Percentiles rank a stretch among this genome's conserved stretches.
phyloP scores from a whole-genome alignment of 1,140 invertebrate genomes.

The Halictus rubicundus region DNA sequence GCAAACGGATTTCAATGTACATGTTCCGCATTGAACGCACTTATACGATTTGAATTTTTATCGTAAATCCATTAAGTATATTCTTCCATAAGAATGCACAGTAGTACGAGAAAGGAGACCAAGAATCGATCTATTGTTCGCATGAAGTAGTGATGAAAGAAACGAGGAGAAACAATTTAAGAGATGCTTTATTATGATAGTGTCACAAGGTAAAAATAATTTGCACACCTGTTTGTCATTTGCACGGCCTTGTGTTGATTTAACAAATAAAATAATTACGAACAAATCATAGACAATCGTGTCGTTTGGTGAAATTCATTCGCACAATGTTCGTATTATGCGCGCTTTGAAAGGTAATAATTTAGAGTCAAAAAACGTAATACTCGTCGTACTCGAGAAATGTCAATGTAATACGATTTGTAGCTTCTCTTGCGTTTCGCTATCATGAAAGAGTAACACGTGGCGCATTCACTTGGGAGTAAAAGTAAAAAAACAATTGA shows the following conservation, averaged over 20 bases:
- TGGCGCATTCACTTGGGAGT: neutral
- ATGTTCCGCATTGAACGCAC: neutral
- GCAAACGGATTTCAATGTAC: slow-evolving; percentile 37
- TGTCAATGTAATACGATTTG: neutral
- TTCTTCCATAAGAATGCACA: neutral
- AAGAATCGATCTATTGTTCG: neutral
- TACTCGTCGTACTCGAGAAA: neutral
- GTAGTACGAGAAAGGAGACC: neutral
- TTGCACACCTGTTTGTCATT: slow-evolving; percentile 1
- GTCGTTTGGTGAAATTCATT: neutral
- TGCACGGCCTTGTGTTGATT: neutral
- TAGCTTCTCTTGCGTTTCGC: no score
- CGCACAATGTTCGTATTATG: neutral
- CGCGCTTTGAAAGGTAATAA: no score
- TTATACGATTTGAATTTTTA: slow-evolving; percentile 1
- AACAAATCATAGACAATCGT: neutral
- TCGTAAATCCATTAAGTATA: neutral
- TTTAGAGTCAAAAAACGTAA: neutral
- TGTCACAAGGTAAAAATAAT: slow-evolving; percentile 34
- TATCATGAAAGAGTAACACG: neutral
- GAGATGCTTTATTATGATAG: slow-evolving; percentile 14
- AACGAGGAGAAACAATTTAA: neutral
- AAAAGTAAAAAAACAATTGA: neutral
- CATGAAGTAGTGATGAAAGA: neutral
- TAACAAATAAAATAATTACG: neutral